Evolutionary conservation across 2,888 invertebrate species (phyloP).

Genomic region (Cylindroiulus punctatus): DNA sequence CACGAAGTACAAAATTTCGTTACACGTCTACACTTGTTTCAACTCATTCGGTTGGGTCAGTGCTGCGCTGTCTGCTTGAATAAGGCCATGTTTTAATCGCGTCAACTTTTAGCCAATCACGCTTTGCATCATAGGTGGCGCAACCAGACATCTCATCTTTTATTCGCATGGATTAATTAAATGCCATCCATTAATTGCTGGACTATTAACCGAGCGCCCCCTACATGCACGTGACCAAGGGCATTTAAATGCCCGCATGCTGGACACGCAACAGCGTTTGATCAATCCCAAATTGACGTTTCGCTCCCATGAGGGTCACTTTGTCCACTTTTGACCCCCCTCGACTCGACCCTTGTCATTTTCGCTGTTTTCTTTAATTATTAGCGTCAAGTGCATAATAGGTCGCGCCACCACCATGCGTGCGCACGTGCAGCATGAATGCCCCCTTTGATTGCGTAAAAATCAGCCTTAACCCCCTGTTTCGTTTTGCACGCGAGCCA

Average conservation of each 20-base stretch:
- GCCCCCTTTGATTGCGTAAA: conserved; percentile 11
- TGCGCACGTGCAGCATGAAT: conserved; percentile 14
- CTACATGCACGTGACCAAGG: neutral
- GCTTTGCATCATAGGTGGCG: too few species aligned
- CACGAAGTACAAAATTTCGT: too few species aligned
- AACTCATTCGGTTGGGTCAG: too few species aligned
- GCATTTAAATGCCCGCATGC: neutral
- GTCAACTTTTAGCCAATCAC: too few species aligned
- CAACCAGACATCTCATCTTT: too few species aligned
- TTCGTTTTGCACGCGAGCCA: conserved; percentile 15
- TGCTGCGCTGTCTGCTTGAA: too few species aligned
- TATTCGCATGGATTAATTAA: too few species aligned
- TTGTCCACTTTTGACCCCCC: neutral
- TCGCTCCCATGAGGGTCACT: neutral
- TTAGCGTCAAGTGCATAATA: conserved; percentile 20
- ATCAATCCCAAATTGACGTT: neutral
- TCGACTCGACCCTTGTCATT: neutral
- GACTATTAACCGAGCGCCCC: neutral
- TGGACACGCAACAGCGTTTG: neutral
- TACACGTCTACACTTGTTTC: too few species aligned
- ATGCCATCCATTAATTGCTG: neutral
- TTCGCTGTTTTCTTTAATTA: conserved; percentile 16
- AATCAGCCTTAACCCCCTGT: neutral
- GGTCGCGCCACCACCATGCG: neutral
- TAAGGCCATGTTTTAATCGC: too few species aligned